Base-by-base conservation (phyloP, 30 jellyfish, hydroid and myxozoan species). In the Aurelia aurita region DNA sequence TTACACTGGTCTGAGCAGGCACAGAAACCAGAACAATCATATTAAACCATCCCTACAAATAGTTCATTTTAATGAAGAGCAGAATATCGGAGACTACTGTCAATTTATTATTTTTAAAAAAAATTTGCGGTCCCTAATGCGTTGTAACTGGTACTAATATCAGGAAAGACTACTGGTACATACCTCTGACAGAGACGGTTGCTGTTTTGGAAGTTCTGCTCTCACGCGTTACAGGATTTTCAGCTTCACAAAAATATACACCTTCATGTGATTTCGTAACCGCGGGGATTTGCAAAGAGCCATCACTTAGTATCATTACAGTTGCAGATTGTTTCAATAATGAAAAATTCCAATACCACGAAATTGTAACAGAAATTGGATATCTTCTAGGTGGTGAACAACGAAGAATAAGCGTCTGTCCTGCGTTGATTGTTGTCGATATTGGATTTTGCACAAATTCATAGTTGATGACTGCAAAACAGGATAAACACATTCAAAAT, bases 361-460 rank as follows among this genome's bases (percentile, higher is more conserved):
- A 23, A 58, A 82, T 47, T 32, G 47, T 47, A 9, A 67, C 63
- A 3, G 89, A 23, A 19, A 57, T 11, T 2, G 97, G 97, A 54
- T 89, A 82, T 10, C 93, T 73, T 15, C 79, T 49, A 11, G 97
- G 97, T 5, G 97, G 97, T 44, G 71, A 20, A 95, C 97, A 82
- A 12, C 23, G 72, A 19, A 89, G 89, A 1, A 58, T 29, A 14
- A 80, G 82, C 1, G 82, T 54, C n/a, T 74, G 65, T 21, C 87
- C 85, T 26, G 59, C 62, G 7, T 70, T 64, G 66, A 75, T 58
- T 23, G 15, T 68, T 13, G 73, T 51, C 28, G 77, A n/a, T 32
- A 26, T 12, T 13, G 97, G 97, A 39, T 82, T 64, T 34, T 16
- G 44, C 39, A 28, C 85, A 51, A 89, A 89, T 11, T 45, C 80